Percentiles rank a stretch among this genome's conserved stretches.
Conservation (phyloP, 1,140 invertebrate species). For the Drosophila albomicans region DNA sequence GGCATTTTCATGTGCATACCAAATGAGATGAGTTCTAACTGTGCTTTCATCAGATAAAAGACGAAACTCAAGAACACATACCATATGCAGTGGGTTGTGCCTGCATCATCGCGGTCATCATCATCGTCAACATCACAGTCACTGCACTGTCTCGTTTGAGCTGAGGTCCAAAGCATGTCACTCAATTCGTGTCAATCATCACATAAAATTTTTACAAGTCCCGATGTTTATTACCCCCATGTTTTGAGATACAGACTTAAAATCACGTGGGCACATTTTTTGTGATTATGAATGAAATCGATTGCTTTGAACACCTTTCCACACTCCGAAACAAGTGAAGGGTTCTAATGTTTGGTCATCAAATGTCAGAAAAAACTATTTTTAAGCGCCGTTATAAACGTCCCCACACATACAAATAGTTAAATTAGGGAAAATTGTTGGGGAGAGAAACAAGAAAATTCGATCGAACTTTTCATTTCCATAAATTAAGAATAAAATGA, state of each 20-base stretch:
- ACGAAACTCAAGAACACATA: slow-evolving; percentile 27
- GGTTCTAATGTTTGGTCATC: slow-evolving; percentile 21
- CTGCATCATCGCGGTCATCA: slow-evolving; percentile 21
- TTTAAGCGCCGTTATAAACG: slow-evolving; percentile 57
- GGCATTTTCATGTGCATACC: slow-evolving; percentile 32
- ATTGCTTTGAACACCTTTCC: slow-evolving; percentile 20
- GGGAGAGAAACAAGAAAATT: slow-evolving; percentile 19
- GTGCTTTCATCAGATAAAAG: slow-evolving; percentile 50
- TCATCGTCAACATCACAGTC: slow-evolving; percentile 24
- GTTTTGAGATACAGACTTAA: not conserved
- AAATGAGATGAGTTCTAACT: slow-evolving; percentile 63
- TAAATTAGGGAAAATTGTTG: not conserved
- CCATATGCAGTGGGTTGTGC: slow-evolving; percentile 19
- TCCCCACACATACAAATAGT: not conserved
- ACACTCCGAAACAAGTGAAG: slow-evolving; percentile 13
- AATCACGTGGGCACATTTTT: slow-evolving; percentile 7
- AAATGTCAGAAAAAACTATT: slow-evolving; percentile 19
- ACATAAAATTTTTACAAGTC: slow-evolving; percentile 46
- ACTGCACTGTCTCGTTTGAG: not conserved
- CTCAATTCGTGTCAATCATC: slow-evolving; percentile 60
- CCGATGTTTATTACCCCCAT: slow-evolving; percentile 19
- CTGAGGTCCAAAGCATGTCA: slow-evolving; percentile 13
- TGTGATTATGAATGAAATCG: slow-evolving; percentile 33
- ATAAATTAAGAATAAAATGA: slow-evolving; percentile 63
- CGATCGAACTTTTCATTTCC: slow-evolving; percentile 55